Conservation (phyloP, 1,140 invertebrate genomes). For the Rhopalosiphum maidis region DNA sequence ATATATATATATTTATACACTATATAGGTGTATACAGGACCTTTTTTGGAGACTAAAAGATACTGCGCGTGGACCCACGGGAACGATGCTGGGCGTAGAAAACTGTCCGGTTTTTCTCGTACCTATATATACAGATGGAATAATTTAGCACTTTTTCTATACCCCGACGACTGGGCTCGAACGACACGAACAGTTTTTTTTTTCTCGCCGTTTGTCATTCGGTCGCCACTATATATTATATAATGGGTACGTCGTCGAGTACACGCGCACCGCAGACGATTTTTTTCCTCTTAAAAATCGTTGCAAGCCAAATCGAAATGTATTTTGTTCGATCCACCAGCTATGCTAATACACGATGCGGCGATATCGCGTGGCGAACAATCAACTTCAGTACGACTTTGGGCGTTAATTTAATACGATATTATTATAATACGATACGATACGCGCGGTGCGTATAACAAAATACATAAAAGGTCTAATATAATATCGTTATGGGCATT, state of each 20-base stretch:
- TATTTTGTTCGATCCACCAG: not conserved
- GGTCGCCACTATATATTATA: not conserved
- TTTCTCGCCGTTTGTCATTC: not conserved
- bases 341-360: not conserved
- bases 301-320: not conserved
- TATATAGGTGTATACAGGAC: not conserved
- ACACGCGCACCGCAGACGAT: not conserved
- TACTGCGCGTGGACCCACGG: not conserved
- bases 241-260: not conserved
- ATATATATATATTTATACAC: no score
- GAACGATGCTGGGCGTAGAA: not conserved
- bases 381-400: not conserved
- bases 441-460: not conserved
- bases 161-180: not conserved
- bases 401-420: not conserved
- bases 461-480: not conserved
- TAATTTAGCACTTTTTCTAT: not conserved
- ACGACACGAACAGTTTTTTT: constrained; percentile 12
- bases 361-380: not conserved
- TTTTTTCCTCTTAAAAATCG: not conserved
- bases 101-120: not conserved
- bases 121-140: not conserved
- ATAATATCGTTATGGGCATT: not conserved
- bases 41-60: not conserved
- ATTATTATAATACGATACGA: not conserved